A percentile compares a stretch with the other conserved stretches of the same genome.
These are phyloP conservation scores for Drosophila neotestacea DNA, from an alignment of 2,888 invertebrate species.

Conservation along the genomic window DNA sequence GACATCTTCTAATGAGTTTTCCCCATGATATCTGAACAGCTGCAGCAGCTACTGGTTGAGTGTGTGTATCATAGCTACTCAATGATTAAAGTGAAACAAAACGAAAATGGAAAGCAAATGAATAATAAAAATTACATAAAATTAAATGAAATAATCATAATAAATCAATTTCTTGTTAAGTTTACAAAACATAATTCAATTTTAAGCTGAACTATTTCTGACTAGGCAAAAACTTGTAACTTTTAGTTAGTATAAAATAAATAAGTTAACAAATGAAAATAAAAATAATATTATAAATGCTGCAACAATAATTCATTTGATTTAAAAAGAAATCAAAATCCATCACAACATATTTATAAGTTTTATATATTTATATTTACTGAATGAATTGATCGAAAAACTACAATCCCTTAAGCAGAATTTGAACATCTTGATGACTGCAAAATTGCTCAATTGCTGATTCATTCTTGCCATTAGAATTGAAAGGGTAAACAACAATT, in stretches of 20 bases:
- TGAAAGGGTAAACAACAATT: constrained; percentile 12
- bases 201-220: too few relatives aligned
- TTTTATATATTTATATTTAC: not conserved
- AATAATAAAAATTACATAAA: too few relatives aligned
- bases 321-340: too few relatives aligned
- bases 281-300: too few relatives aligned
- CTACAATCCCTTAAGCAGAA: not conserved
- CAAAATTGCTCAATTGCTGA: constrained; percentile 20
- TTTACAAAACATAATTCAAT: too few relatives aligned
- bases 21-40: constrained; percentile 13
- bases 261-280: too few relatives aligned
- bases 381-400: not conserved
- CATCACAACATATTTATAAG: too few relatives aligned
- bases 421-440: constrained; percentile 1
- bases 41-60: constrained; percentile 40
- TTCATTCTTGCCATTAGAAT: constrained; percentile 23
- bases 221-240: too few relatives aligned
- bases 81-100: not conserved
- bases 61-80: not conserved
- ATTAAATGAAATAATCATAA: not conserved
- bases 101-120: not conserved
- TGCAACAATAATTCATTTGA: not conserved
- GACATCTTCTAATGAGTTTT: constrained; percentile 71
- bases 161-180: too few relatives aligned
- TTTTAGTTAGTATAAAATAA: too few relatives aligned